Base-by-base conservation (phyloP, 2,113 vertebrate genomes). In the Cisticola juncidis region DNA sequence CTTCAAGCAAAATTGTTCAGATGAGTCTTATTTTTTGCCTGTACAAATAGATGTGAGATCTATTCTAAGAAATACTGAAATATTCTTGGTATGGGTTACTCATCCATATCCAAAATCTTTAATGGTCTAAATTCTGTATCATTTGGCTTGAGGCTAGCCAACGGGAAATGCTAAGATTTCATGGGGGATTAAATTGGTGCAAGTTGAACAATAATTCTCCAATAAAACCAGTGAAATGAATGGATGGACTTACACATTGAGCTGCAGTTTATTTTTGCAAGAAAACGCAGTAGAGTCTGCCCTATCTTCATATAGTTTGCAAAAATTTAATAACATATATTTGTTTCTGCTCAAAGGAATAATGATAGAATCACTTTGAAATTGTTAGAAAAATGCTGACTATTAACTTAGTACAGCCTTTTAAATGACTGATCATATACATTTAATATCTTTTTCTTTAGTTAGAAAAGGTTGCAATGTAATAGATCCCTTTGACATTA, bases 361-460 rank as follows among this genome's bases (percentile, higher is more conserved):
- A 61, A 58, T 1, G 7, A 36, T 45, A 71, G 88, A 86, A 83
- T 64, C 9, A 61, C 45, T 40, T 15, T 22, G 17, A 77, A 35
- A 82, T 33, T 60, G 26, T 48, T 48, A 61, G 44, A n/a, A 79
- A 78, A 83, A 57, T 29, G 4, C 14, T 73, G 31, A 35, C 5
- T 72, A 20, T 48, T 94, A 90, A 74, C 44, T 9, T 45, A 9
- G 9, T 38, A 9, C 23, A 57, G 8, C 18, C 47, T 74, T 64
- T 71, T 29, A 62, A 72, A 69, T 60, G 9, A 28, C 60, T 58
- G 23, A 73, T 94, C 89, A 57, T 19, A 61, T 38, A 58, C 81
- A 79, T 93, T 94, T 94, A 77, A 62, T 57, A 56, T 92, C 69
- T 92, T 96, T 94, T 87, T 76, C 79, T 80, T 92, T 74, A 95